phyloP scores from a whole-genome alignment of 2,888 invertebrate genomes.

The Elegia similella region DNA sequence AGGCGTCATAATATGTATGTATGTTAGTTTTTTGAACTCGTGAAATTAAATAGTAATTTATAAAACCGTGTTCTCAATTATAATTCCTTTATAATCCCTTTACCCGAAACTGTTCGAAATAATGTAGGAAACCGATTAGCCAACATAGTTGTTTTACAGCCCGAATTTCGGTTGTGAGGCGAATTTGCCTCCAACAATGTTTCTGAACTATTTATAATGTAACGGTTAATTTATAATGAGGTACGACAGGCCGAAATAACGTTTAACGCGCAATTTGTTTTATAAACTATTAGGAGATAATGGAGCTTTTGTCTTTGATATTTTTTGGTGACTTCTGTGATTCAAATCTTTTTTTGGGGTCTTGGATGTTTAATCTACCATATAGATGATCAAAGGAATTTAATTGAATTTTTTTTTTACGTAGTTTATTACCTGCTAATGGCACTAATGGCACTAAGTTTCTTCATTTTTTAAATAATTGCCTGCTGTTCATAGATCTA shows the following conservation, averaged over 20 bases:
- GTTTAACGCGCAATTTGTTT: constrained; percentile 2
- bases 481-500: too few relatives aligned
- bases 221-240: constrained; percentile 16
- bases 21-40: too few relatives aligned
- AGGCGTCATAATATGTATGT: too few relatives aligned
- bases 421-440: too few relatives aligned
- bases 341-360: too few relatives aligned
- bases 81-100: constrained; percentile 1
- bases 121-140: constrained; percentile 17
- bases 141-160: constrained; percentile 24
- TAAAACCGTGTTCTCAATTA: neutral
- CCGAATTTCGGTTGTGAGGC: constrained; percentile 16
- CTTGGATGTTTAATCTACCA: too few relatives aligned
- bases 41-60: too few relatives aligned
- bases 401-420: too few relatives aligned
- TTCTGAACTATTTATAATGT: constrained; percentile 23
- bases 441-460: too few relatives aligned
- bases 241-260: constrained; percentile 4
- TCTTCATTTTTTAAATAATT: too few relatives aligned
- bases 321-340: too few relatives aligned
- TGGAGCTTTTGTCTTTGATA: neutral
- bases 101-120: constrained; percentile 13
- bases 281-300: neutral
- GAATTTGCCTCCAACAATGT: constrained; percentile 25
- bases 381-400: too few relatives aligned